Percentiles rank a stretch among this genome's conserved stretches.
Evolutionary conservation across 2,888 invertebrate species (phyloP).

Genomic region (Drosophila paucipuncta): DNA sequence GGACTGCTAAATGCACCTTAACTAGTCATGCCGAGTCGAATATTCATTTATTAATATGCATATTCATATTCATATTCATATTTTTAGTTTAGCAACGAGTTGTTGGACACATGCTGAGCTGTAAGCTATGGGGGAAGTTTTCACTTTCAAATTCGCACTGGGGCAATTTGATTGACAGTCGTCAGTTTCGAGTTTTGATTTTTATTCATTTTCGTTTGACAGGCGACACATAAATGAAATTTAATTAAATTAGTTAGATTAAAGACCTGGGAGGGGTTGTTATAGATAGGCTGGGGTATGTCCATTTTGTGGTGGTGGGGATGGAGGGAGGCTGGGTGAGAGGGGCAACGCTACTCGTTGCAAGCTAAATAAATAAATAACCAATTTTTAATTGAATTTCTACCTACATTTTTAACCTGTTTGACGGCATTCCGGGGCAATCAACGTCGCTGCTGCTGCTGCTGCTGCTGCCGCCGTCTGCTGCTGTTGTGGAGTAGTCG

Average conservation of each 20-base stretch:
- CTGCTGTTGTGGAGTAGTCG: constrained; percentile 69
- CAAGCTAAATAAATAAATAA: constrained; percentile 83
- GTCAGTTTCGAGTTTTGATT: constrained; percentile 56
- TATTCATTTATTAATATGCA: constrained; percentile 32
- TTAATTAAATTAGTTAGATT: constrained; percentile 75
- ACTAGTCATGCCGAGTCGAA: constrained; percentile 19
- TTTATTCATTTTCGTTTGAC: constrained; percentile 51
- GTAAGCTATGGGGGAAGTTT: constrained; percentile 48
- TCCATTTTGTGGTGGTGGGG: not conserved
- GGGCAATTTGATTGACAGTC: constrained; percentile 70
- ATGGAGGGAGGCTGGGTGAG: constrained; percentile 5
- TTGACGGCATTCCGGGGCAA: constrained; percentile 84
- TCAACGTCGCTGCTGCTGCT: constrained; percentile 78
- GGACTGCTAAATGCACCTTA: constrained; percentile 43
- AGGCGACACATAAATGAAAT: constrained; percentile 69
- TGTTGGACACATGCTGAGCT: constrained; percentile 30
- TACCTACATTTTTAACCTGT: constrained; percentile 84
- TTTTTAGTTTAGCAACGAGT: constrained; percentile 2
- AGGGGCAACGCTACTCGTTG: constrained; percentile 38
- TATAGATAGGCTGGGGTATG: constrained; percentile 1
- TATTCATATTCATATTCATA: constrained; percentile 5
- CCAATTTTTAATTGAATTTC: constrained; percentile 83
- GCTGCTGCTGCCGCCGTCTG: constrained; percentile 40
- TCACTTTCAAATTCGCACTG: constrained; percentile 73
- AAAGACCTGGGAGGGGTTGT: constrained; percentile 27